Base-by-base conservation (phyloP, 2,888 invertebrate genomes). In the Kryphioiulus occultus region DNA sequence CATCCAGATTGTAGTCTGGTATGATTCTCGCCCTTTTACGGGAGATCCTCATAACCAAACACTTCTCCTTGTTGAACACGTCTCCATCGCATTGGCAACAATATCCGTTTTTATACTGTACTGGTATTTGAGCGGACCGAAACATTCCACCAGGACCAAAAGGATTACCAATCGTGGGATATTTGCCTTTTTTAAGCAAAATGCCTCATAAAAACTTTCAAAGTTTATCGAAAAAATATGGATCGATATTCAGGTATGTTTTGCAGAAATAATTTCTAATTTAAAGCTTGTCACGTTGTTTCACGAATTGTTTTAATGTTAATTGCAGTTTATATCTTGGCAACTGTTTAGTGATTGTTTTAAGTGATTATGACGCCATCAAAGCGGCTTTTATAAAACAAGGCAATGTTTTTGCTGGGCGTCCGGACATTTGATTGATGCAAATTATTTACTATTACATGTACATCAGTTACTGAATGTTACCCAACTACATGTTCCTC, bases 241-340 rank as follows among this genome's bases (percentile, higher is more conserved):
- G 84, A 32, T 19, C 84, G 12, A 17, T 84, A 9, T 84, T 84
- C n/a, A 84, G 84, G 84, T 84, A 84, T 1, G 44, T 44, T 15
- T 44, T 44, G 44, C 15, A 44, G 10, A 44, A 9, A 44, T 12
- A 12, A 5, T 26, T 78, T 5, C 17, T 10, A 12, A 44, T 44
- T 44, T 44, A 9, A 44, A 15, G 35, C 35, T 35, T 44, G 10
- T 9, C 12, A 15, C 44, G 9, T 39, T 9, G 12, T 1, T 44
- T 44, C 44, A 44, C 44, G 35, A n/a, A 39, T 39, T 44, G 44
- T 10, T 9, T 44, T 39, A n/a, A 85, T 85, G 12, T 9, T 30
- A 85, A 82, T 82, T 82, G 26, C 85, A 86, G 86, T 9, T 30
- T 86, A 4, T 86, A 86, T 59, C 26, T 86, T 35, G 86, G 86